phyloP scores from a whole-genome alignment of 2,888 invertebrate genomes.

The Sacculina carcini region DNA sequence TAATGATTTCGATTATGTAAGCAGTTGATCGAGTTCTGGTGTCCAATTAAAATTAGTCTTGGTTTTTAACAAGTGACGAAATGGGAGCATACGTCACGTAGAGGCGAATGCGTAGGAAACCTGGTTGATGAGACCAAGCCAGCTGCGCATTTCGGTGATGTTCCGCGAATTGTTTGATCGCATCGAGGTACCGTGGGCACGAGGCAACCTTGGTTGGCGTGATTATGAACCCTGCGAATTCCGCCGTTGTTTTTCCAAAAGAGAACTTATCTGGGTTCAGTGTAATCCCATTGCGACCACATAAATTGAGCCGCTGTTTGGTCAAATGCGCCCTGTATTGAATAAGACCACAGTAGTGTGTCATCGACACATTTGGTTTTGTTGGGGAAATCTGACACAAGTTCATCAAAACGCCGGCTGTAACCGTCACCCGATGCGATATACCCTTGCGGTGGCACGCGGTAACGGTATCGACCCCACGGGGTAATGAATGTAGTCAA shows the following conservation, averaged over 20 bases:
- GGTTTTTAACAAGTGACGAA: conserved; percentile 1
- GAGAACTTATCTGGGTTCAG: conserved; percentile 8
- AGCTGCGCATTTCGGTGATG: conserved; percentile 5
- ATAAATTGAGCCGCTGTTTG: conserved; percentile 2
- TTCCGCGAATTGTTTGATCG: too few species aligned
- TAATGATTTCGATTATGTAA: conserved; percentile 4
- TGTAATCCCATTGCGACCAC: not conserved
- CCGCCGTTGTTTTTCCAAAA: conserved; percentile 3
- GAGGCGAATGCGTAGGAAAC: conserved; percentile 5
- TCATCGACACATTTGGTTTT: conserved; percentile 7
- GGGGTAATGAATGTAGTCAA: conserved; percentile 5
- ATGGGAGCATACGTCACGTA: not conserved
- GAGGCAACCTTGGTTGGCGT: not conserved
- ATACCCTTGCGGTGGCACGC: conserved; percentile 6
- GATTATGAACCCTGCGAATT: conserved; percentile 6
- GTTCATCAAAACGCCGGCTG: not conserved
- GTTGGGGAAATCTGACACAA: not conserved
- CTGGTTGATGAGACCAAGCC: conserved; percentile 8
- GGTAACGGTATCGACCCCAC: conserved; percentile 7
- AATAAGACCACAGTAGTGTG: conserved; percentile 4
- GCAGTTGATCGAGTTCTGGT: not conserved
- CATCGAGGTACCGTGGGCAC: not conserved
- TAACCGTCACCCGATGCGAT: conserved; percentile 4
- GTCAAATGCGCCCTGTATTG: not conserved
- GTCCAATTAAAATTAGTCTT: not conserved